Percentiles rank a stretch among this genome's conserved stretches.
Conservation (phyloP, 1,140 invertebrate genomes). For the Drosophila guanche region DNA sequence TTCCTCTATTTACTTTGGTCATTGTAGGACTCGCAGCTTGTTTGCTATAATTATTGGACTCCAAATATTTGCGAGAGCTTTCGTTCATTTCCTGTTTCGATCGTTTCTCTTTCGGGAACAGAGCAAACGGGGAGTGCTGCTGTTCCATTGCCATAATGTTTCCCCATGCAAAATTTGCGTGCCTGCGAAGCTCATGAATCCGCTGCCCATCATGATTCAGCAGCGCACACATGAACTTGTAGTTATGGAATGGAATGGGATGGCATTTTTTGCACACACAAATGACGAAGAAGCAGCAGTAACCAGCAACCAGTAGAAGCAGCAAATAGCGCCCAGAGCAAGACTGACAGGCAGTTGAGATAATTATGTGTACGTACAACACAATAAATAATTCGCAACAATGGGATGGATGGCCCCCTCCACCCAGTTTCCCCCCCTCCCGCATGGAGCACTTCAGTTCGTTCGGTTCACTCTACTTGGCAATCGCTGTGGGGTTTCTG, state of each 20-base stretch:
- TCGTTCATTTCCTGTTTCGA: conserved; percentile 28
- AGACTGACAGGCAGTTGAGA: conserved; percentile 51
- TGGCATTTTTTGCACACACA: conserved; percentile 23
- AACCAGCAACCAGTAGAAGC: conserved; percentile 17
- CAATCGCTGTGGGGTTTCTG: conserved; percentile 50
- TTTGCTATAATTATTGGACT: conserved; percentile 14
- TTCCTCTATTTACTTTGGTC: too few species aligned
- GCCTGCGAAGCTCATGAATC: conserved; percentile 44
- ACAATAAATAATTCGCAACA: conserved; percentile 76
- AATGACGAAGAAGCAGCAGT: conserved; percentile 10
- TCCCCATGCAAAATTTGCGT: conserved; percentile 48
- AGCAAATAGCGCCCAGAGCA: conserved; percentile 38
- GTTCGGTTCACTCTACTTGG: conserved; percentile 38
- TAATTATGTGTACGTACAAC: conserved; percentile 79
- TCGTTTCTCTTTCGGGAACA: neutral
- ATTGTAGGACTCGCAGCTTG: neutral
- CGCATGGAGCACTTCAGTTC: conserved; percentile 17
- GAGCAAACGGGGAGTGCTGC: conserved; percentile 14
- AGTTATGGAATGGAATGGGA: conserved; percentile 23
- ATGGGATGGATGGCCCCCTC: conserved; percentile 28
- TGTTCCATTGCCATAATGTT: conserved; percentile 43
- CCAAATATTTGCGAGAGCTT: conserved; percentile 24
- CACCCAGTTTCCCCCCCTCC: neutral
- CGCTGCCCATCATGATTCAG: conserved; percentile 46
- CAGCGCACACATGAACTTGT: conserved; percentile 71